Percentiles rank a stretch among this genome's conserved stretches.
Evolutionary conservation across 2,113 vertebrate genomes (phyloP).

Genomic region (Puma concolor): DNA sequence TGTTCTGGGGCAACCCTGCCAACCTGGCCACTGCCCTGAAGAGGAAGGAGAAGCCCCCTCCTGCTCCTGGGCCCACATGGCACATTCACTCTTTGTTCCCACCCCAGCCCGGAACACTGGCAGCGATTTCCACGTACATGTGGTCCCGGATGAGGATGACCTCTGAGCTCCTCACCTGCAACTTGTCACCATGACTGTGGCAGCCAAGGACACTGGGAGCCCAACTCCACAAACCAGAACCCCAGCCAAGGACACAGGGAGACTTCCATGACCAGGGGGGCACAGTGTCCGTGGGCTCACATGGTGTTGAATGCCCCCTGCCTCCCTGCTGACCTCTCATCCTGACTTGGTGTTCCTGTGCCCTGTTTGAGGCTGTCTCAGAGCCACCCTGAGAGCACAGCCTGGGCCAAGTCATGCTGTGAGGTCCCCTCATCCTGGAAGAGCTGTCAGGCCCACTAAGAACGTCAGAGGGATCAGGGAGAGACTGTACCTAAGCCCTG

Average conservation of each 20-base stretch:
- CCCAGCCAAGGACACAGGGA: background rate
- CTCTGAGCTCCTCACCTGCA: background rate
- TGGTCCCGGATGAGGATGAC: background rate
- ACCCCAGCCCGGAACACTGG: fast-evolving
- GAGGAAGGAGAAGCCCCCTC: background rate
- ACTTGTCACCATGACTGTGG: background rate
- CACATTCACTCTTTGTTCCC: too few species aligned
- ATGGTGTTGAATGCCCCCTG: fast-evolving
- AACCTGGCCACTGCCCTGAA: background rate
- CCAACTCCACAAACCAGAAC: background rate
- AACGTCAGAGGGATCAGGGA: background rate
- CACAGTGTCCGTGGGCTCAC: fast-evolving
- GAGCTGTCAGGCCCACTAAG: background rate
- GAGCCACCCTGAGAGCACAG: background rate
- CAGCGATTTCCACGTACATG: background rate
- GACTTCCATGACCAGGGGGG: fast-evolving
- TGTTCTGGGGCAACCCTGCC: background rate
- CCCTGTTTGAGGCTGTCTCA: background rate
- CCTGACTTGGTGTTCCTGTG: background rate
- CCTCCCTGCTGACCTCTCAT: fast-evolving
- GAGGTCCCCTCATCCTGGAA: background rate
- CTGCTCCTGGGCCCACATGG: background rate
- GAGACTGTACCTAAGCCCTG: background rate
- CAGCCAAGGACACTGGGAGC: too few species aligned
- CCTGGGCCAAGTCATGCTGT: background rate